Conservation (phyloP, 23 tunicate species). For the Diplosoma virens region DNA sequence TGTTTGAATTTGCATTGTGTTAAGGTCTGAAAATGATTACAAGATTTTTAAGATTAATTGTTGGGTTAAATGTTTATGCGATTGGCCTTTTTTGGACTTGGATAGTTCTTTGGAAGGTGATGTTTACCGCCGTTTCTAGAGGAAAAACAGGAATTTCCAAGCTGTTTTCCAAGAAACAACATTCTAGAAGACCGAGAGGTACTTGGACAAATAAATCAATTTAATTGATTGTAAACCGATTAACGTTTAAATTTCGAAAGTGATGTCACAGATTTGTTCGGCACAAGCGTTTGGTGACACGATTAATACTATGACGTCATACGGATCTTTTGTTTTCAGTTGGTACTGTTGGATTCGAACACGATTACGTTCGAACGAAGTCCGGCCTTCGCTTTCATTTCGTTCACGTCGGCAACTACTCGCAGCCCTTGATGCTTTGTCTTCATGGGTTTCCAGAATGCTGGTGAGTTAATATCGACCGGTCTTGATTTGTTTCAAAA, state of each 20-base stretch:
- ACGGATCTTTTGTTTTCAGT: conserved; percentile 1
- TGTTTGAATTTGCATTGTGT: too few relatives aligned
- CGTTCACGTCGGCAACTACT: conserved; percentile 51
- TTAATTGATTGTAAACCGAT: not conserved
- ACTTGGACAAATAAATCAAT: not conserved
- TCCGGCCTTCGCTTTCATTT: conserved; percentile 67
- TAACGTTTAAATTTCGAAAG: too few relatives aligned
- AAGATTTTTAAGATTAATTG: too few relatives aligned
- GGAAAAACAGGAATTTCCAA: conserved; percentile 7
- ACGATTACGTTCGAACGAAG: conserved; percentile 45
- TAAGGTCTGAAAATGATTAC: too few relatives aligned
- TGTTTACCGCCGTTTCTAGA: not conserved
- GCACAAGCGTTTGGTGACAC: too few relatives aligned
- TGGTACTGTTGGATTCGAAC: conserved; percentile 1
- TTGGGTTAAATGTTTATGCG: not conserved
- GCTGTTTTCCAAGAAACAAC: conserved; percentile 4
- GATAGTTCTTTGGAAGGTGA: not conserved
- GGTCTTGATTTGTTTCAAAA: not conserved
- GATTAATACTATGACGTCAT: too few relatives aligned
- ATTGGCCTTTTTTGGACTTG: conserved; percentile 5
- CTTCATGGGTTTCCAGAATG: conserved; percentile 77
- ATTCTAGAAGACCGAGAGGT: not conserved
- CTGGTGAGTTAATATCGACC: conserved; percentile 34
- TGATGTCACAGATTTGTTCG: too few relatives aligned
- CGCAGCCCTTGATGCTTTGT: conserved; percentile 38